Base-by-base conservation (phyloP, 1,140 invertebrate species). In the Cherax destructor region DNA sequence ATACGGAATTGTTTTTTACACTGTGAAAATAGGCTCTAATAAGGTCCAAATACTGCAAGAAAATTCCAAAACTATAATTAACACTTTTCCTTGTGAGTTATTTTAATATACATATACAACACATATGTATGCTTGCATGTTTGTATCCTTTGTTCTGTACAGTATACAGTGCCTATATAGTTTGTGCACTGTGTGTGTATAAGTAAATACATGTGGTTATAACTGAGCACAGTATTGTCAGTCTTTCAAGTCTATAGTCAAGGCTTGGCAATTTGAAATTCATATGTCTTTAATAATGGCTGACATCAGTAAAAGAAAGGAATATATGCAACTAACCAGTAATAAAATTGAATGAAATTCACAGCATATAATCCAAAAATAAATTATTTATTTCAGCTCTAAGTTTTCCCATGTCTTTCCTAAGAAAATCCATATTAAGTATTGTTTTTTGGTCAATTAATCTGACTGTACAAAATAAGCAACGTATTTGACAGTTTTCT, bases 191-290 rank as follows among this genome's bases (percentile, higher is more conserved):
- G 13, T 56, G 52, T 56, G 52, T 13, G 9, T 56, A 41, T 41
- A 41, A 41, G 30, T 41, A 41, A 41, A 41, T 41, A 41, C 30
- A 10, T 59, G 16, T 65, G 13, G 61, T 65, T 21, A 65, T 16
- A 65, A 65, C 18, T 74, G 69, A 74, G 69, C 24, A 74, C 69
- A 74, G 30, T 30, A 30, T 74, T 74, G 69, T 74, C 69, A 74
- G 69, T 74, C 69, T 74, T 11, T 74, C 69, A 74, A 11, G 69
- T 74, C 69, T 74, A 74, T 0, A 30, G 69, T 74, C 69, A 30
- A 30, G 30, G 11, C 11, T 74, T 5, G 6, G 7, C 21, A 10
- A 7, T 30, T 74, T 30, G 21, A 1, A 74, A 30, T 9, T 74
- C 69, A 6, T 56, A 56, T 41, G 52, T 1, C 52, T 56, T 56